Evolutionary conservation across 2,797 vertebrate genomes (phyloP), one percentile per base, ranked within the genome.

Genomic region (Peromyscus attwateri): DNA sequence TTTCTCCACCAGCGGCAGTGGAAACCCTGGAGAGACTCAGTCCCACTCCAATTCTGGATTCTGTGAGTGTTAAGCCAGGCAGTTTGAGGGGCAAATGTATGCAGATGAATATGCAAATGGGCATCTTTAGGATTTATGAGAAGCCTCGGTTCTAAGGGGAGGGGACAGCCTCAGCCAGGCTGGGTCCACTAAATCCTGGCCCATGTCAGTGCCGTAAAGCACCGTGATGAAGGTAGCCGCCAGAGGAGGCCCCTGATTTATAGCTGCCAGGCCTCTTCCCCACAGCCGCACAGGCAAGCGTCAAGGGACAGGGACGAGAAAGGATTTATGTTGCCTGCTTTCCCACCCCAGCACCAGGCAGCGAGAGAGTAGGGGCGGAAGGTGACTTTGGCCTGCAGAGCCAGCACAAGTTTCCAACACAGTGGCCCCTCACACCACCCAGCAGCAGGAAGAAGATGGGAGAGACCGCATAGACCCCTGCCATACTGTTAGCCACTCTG

Each of bases 81-180:
- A 92, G 96, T 94, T 94, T 60, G 46, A 96, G 96, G 97, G 83
- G 55, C 91, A 97, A 96, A 97, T 94, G 91, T 92, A 95, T 98
- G 97, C 98, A 97, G 96, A 97, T 96, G 8, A 8, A 94, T 97
- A 98, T 97, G 98, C 98, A 97, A 97, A 98, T 97, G n/a, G 31
- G 34, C 95, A 93, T 85, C 87, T 90, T 83, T 64, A 70, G 89
- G 97, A 98, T 98, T 98, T 98, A 98, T 87, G 77, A 79, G 96
- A 68, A 88, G 92, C 91, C 96, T 97, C 89, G 25, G 27, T 87
- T 89, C 88, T 79, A 62, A 93, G 73, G 91, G 91, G 93, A 96
- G 95, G 95, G 89, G 94, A 93, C 80, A 4, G 97, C 95, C 92
- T 91, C 87, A 85, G 94, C 70, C 76, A 57, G 80, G 68, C 95